Conservation (phyloP, 1,140 invertebrate species). For the Nephotettix cincticeps region DNA sequence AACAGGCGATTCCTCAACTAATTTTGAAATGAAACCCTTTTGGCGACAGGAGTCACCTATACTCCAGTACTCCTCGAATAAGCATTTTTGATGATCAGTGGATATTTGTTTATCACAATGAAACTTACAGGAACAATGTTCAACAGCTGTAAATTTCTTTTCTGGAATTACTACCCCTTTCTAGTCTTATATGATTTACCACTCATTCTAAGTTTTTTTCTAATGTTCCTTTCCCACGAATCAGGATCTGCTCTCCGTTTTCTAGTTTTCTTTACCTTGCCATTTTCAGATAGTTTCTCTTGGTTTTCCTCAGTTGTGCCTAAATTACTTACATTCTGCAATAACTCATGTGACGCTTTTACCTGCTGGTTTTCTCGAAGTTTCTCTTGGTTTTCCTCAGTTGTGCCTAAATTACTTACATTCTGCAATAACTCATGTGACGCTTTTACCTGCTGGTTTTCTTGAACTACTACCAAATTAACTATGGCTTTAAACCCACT, state of each 20-base stretch:
- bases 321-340: background rate
- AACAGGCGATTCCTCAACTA: slow-evolving; percentile 17
- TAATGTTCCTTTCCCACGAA: slow-evolving; percentile 19
- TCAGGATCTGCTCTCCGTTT: slow-evolving; percentile 23
- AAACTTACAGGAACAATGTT: slow-evolving; percentile 25
- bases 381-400: background rate
- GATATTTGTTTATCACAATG: slow-evolving; percentile 17
- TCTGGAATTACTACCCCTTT: slow-evolving; percentile 19
- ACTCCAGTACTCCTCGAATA: slow-evolving; percentile 23
- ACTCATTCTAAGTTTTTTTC: slow-evolving; percentile 19
- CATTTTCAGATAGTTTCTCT: background rate
- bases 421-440: background rate
- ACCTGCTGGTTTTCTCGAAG: background rate
- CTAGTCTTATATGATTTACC: slow-evolving; percentile 16
- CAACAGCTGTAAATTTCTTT: slow-evolving; percentile 20
- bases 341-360: background rate
- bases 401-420: background rate
- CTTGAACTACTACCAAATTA: background rate
- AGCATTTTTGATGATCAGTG: slow-evolving; percentile 1
- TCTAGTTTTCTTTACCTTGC: slow-evolving; percentile 17
- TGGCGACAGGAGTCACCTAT: slow-evolving; percentile 13
- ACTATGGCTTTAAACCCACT: background rate
- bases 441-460: background rate
- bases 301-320: background rate
- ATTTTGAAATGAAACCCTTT: slow-evolving; percentile 24